Evolutionary conservation across 2,888 invertebrate genomes (phyloP), one percentile per base, ranked within the genome.

Genomic region (Drosophila mulleri): DNA sequence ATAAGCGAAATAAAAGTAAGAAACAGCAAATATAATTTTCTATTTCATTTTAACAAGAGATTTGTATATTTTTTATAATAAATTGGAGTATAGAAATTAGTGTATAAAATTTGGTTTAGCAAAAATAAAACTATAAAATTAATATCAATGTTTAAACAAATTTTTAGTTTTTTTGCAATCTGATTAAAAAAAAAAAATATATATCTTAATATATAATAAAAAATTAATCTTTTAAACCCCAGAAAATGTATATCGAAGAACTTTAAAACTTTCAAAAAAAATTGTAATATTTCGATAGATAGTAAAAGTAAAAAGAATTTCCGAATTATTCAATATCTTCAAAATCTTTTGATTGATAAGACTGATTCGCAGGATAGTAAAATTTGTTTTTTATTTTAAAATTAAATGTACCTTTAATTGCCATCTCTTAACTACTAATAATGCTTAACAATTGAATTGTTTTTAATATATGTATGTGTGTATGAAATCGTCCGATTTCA

Each of bases 391-490:
- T 89, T 87, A 82, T 87, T 50, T 89, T 82, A 73, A 86, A 87
- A 77, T 84, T 84, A 83, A 78, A 78, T 87, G 50, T 82, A 87
- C 88, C 89, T 87, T 89, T 86, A 86, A 89, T 86, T 89, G 85
- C 88, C 86, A 65, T 84, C 77, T 71, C 89, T 86, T 86, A 89
- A 67, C 72, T 77, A 67, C 82, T 87, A 87, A 63, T 89, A 86
- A 89, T 86, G 85, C 85, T 89, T 88, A 87, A 88, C 89, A 89
- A 89, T 89, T 87, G 75, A 89, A 86, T 86, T 90, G 89, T 86
- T 77, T 82, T 84, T 60, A 52, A 58, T 81, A 50, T 64, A 42
- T 67, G 56, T 75, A 64, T 75, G 47, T 87, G 50, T 57, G 35
- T 23, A n/a, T 44, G 39, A 68, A 68, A 50, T 69, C 48, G 56